Evolutionary conservation across 1,140 invertebrate genomes (phyloP).

Genomic region (Aradophagus sp.): DNA sequence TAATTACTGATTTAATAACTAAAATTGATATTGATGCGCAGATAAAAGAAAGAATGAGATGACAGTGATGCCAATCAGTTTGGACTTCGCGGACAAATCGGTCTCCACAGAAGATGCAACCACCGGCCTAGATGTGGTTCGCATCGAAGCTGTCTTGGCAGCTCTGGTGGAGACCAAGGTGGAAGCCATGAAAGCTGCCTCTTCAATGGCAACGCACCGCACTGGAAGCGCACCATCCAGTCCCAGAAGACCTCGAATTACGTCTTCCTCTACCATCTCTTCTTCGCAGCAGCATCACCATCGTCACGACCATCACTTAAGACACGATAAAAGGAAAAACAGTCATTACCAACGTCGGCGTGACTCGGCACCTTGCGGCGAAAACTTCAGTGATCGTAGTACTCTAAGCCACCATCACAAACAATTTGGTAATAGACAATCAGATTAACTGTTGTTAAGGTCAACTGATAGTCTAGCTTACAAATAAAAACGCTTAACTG

Average conservation of each 20-base stretch:
- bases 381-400: conserved; percentile 10
- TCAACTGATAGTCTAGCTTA: no score
- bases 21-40: no score
- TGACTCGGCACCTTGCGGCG: conserved; percentile 68
- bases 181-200: conserved; percentile 69
- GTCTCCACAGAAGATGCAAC: conserved; percentile 80
- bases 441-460: no score
- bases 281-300: conserved; percentile 67
- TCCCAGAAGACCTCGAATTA: conserved; percentile 66
- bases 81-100: conserved; percentile 80
- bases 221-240: conserved; percentile 67
- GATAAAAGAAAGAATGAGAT: conserved; percentile 56
- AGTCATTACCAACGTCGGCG: conserved; percentile 62
- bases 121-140: conserved; percentile 75
- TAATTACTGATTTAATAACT: no score
- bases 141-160: conserved; percentile 79
- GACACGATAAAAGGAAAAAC: conserved; percentile 52
- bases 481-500: no score
- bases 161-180: conserved; percentile 80
- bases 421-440: no score
- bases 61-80: conserved; percentile 72
- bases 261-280: conserved; percentile 70
- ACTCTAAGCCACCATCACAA: no score
- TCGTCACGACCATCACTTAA: conserved; percentile 55
- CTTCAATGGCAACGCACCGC: conserved; percentile 58